phyloP scores from a whole-genome alignment of 1,140 invertebrate species.

The Eulimnadia texana region DNA sequence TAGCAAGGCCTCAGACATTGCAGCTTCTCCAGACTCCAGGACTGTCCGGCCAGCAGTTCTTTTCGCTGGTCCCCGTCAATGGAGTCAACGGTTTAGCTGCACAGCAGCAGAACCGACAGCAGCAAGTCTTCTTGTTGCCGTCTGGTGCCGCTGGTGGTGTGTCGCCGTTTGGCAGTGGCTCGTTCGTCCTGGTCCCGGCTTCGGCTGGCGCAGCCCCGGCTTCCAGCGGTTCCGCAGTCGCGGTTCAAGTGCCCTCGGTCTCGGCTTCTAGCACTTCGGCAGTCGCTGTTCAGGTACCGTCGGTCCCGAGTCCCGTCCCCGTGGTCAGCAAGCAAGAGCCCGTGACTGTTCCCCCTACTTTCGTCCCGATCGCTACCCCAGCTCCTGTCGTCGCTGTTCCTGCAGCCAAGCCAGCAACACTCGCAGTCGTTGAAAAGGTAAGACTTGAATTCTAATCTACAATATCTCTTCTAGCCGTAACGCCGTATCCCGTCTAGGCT shows the following conservation, averaged over 20 bases:
- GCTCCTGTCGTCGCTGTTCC: not conserved
- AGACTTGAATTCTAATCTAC: no score
- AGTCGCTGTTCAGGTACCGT: not conserved
- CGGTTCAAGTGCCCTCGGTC: not conserved
- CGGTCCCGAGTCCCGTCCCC: no score
- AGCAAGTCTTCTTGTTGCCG: not conserved
- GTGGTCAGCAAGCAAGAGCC: not conserved
- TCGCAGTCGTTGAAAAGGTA: no score
- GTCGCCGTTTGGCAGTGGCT: not conserved
- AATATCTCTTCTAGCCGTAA: no score
- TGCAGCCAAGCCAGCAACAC: no score
- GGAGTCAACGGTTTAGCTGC: not conserved
- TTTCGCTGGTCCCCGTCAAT: not conserved
- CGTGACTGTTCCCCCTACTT: not conserved
- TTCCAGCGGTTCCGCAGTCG: no score
- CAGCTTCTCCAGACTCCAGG: not conserved
- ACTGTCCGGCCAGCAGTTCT: not conserved
- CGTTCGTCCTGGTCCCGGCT: not conserved
- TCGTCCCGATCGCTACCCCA: no score
- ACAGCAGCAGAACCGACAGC: not conserved
- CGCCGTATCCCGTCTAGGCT: not conserved
- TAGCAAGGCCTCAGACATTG: not conserved
- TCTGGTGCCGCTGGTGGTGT: not conserved
- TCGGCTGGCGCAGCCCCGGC: no score
- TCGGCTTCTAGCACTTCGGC: not conserved